Conservation (phyloP, 1,140 invertebrate species). For the Centruroides vittatus region DNA sequence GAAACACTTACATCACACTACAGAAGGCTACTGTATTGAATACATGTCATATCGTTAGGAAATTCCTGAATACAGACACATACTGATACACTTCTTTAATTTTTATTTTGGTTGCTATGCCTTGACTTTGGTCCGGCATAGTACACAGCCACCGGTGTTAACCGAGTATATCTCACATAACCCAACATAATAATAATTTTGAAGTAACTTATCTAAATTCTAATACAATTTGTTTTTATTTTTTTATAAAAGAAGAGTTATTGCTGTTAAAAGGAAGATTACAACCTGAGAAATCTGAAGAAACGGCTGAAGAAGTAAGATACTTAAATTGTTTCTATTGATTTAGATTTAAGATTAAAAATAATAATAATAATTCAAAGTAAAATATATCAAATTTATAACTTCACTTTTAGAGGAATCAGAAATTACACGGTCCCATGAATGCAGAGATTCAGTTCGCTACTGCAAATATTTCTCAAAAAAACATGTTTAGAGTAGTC, state of each 20-base stretch:
- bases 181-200: too few species aligned
- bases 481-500: conserved; percentile 15
- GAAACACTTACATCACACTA: too few species aligned
- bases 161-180: too few species aligned
- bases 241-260: conserved; percentile 25
- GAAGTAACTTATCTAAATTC: background rate
- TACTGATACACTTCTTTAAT: too few species aligned
- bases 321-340: background rate
- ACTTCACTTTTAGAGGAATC: conserved; percentile 23
- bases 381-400: background rate
- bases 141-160: too few species aligned
- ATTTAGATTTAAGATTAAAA: conserved; percentile 1
- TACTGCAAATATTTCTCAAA: conserved; percentile 24
- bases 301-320: conserved; percentile 20
- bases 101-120: too few species aligned
- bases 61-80: too few species aligned
- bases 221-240: background rate
- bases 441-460: conserved; percentile 24
- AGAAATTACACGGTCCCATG: conserved; percentile 21
- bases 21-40: too few species aligned
- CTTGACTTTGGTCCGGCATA: too few species aligned
- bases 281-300: conserved; percentile 17
- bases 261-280: conserved; percentile 26
- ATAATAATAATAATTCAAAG: background rate
- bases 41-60: too few species aligned